Evolutionary conservation across 2,113 vertebrate species (phyloP), one percentile per base, ranked within the genome.

Genomic region (Sebastes schlegelii): DNA sequence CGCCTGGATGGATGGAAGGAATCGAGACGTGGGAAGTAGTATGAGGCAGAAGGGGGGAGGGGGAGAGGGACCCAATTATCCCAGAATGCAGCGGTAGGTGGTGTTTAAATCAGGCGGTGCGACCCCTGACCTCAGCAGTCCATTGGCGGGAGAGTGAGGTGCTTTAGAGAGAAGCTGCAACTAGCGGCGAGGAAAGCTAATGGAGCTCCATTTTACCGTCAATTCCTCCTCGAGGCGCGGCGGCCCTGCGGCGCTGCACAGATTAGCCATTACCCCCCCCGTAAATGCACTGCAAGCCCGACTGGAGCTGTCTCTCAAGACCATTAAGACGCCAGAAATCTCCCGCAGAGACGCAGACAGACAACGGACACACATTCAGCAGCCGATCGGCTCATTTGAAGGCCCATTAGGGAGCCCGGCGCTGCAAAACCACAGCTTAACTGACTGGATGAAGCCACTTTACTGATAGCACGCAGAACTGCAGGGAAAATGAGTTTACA

Each of bases 1-100:
- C 8, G 43, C 60, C n/a, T 64, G 68, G 76, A 78, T 82, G 86
- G 74, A 83, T 77, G 79, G 75, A 54, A 11, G 54, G 77, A 76
- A 64, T 62, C 1, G 21, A 86, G 77, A 74, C 6, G 6, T 12
- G 34, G 21, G 62, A 17, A 72, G 62, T 51, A 23, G 61, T 49
- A n/a, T 5, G 46, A 68, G 70, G 69, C 19, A 3, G 68, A 21
- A 11, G 7, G 40, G 26, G 1, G 19, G 66, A 3, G 19, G 19
- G 8, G 4, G 14, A 2, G 2, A 13, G 74, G 65, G 61, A 54
- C 67, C 86, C 93, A 94, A 92, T 93, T 93, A 93, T 90, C 86
- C 75, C 64, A 83, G 82, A 92, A 82, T 16, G 77, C 72, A 78
- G 69, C 12, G 10, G 45, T 66, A 40, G 86, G 68, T 73, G 80